Evolutionary conservation across 2,888 invertebrate genomes (phyloP).

Genomic region (Drosophila incognita): DNA sequence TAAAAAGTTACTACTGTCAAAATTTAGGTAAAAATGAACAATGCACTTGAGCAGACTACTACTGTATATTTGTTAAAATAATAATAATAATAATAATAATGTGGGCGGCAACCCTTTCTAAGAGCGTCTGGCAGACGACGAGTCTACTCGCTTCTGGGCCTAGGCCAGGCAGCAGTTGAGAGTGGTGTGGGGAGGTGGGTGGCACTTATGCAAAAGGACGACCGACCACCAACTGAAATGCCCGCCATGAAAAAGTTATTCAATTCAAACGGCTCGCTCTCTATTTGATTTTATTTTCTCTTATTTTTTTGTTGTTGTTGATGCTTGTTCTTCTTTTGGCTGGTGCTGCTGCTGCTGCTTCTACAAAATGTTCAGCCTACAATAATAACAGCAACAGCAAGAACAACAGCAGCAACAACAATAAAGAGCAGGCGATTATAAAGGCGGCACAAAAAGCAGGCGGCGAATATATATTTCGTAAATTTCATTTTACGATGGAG

Average conservation of each 20-base stretch:
- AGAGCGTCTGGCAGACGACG: conserved; percentile 54
- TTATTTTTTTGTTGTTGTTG: conserved; percentile 10
- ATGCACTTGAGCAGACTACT: background rate
- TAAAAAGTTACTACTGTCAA: background rate
- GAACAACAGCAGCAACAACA: conserved; percentile 1
- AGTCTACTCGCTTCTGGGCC: conserved; percentile 28
- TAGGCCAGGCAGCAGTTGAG: background rate
- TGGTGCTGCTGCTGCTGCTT: conserved; percentile 21
- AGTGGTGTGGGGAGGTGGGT: conserved; percentile 13
- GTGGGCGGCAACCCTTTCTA: conserved; percentile 61
- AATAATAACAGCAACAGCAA: conserved; percentile 14
- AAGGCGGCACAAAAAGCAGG: conserved; percentile 19
- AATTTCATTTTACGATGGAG: conserved; percentile 74
- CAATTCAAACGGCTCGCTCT: conserved; percentile 57
- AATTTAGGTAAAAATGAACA: background rate
- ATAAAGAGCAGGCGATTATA: conserved; percentile 25
- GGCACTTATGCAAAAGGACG: conserved; percentile 55
- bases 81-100: conserved; percentile 38
- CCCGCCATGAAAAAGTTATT: conserved; percentile 52
- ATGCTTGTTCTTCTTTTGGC: conserved; percentile 13
- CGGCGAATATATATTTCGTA: conserved; percentile 65
- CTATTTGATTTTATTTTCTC: conserved; percentile 18
- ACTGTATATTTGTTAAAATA: conserved; percentile 32
- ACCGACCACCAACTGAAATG: conserved; percentile 28
- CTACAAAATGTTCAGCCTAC: conserved; percentile 30